phyloP scores from a whole-genome alignment of 2,113 vertebrate genomes.

The Amphiprion ocellaris region DNA sequence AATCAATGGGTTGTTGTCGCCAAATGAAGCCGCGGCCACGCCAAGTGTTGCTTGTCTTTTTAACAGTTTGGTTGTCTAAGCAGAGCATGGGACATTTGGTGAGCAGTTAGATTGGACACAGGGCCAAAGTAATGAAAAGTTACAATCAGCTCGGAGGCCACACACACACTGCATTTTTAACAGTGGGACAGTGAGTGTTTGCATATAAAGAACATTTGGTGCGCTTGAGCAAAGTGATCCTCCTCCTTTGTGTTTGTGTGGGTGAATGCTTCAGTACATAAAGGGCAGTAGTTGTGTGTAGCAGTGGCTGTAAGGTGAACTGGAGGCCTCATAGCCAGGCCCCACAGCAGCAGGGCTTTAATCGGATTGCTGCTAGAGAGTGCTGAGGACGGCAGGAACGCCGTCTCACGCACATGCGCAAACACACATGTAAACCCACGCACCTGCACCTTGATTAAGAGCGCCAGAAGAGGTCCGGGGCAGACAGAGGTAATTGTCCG shows the following conservation, averaged over 20 bases:
- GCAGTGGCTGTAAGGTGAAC: slow-evolving; percentile 63
- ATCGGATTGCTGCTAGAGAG: slow-evolving; percentile 78
- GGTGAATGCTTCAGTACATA: slow-evolving; percentile 31
- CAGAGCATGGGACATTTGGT: slow-evolving; percentile 32
- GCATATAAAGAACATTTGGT: background rate
- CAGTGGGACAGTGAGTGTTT: slow-evolving; percentile 19
- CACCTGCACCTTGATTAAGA: slow-evolving; percentile 82
- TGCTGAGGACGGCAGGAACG: slow-evolving; percentile 81
- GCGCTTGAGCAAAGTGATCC: too few species aligned
- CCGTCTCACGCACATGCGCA: slow-evolving; percentile 15
- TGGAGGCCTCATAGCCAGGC: slow-evolving; percentile 38
- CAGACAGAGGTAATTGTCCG: slow-evolving; percentile 71
- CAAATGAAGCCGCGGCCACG: slow-evolving; percentile 38
- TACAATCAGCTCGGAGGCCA: slow-evolving; percentile 63
- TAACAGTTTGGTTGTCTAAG: slow-evolving; percentile 56
- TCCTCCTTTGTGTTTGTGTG: background rate
- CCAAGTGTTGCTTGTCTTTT: slow-evolving; percentile 33
- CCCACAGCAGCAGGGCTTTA: slow-evolving; percentile 74
- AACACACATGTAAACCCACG: slow-evolving; percentile 33
- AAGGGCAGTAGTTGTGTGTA: slow-evolving; percentile 38
- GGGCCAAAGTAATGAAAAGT: slow-evolving; percentile 75
- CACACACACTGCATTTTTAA: slow-evolving; percentile 28
- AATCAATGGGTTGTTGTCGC: slow-evolving; percentile 20
- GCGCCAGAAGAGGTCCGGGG: slow-evolving; percentile 68
- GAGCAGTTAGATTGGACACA: slow-evolving; percentile 53